phyloP scores from a whole-genome alignment of 2,113 vertebrate species.

The Tragelaphus buxtoni region DNA sequence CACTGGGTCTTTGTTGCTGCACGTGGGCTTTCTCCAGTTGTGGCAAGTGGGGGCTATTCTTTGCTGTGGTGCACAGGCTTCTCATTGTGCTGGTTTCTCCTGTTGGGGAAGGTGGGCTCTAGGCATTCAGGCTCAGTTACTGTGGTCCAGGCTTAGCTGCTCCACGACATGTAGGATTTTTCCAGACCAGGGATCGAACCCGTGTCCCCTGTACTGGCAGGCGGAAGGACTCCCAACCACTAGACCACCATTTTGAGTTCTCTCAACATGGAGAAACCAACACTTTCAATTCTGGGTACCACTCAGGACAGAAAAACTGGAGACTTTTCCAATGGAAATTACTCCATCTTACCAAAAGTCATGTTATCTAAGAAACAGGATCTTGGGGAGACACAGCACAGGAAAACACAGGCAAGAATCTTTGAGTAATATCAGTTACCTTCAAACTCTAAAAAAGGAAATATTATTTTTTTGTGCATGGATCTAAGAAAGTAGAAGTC shows the following conservation, averaged over 20 bases:
- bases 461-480: background rate
- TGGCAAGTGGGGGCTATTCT: background rate
- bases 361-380: background rate
- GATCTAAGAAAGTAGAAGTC: background rate
- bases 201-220: background rate
- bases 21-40: background rate
- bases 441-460: background rate
- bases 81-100: background rate
- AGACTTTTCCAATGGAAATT: background rate
- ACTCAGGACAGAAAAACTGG: background rate
- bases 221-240: background rate
- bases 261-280: background rate
- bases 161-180: background rate
- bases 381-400: background rate
- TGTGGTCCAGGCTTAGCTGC: background rate
- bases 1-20: background rate
- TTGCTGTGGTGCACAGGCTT: background rate
- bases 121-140: background rate
- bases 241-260: background rate
- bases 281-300: background rate
- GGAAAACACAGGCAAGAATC: background rate
- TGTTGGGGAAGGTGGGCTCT: background rate
- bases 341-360: background rate
- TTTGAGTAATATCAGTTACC: background rate
- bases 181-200: background rate